Percentiles rank a stretch among this genome's conserved stretches.
phyloP scores from a whole-genome alignment of 2,888 invertebrate genomes.

The Enchytraeus crypticus region DNA sequence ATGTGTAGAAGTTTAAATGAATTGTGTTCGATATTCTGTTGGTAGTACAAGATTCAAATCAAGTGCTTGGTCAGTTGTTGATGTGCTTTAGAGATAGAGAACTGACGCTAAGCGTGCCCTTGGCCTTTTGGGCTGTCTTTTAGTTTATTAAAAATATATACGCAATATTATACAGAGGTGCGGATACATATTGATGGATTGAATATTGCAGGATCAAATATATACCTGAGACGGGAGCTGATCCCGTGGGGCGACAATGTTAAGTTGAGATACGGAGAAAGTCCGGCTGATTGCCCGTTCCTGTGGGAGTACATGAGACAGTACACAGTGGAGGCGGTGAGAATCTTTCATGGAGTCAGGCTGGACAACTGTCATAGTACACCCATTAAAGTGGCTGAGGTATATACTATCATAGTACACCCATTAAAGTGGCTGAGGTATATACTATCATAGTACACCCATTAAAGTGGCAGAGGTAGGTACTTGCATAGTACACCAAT shows the following conservation, averaged over 20 bases:
- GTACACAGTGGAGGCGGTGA: slow-evolving; percentile 80
- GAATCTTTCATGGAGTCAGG: slow-evolving; percentile 85
- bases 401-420: slow-evolving; percentile 77
- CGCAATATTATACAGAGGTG: too few species aligned
- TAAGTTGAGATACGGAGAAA: slow-evolving; percentile 64
- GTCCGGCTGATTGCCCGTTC: slow-evolving; percentile 79
- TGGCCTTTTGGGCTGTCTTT: too few species aligned
- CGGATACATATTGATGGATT: too few species aligned
- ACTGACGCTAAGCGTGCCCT: too few species aligned
- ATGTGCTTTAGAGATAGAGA: too few species aligned
- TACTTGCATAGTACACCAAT: not conserved
- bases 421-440: slow-evolving; percentile 75
- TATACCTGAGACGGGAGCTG: slow-evolving; percentile 83
- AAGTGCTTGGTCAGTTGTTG: too few species aligned
- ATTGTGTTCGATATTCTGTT: too few species aligned
- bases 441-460: slow-evolving; percentile 90
- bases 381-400: slow-evolving; percentile 78
- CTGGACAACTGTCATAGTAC: slow-evolving; percentile 98
- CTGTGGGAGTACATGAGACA: slow-evolving; percentile 84
- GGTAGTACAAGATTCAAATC: too few species aligned
- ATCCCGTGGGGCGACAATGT: slow-evolving; percentile 96
- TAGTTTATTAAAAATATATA: too few species aligned
- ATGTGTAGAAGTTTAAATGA: too few species aligned
- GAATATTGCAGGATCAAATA: slow-evolving; percentile 52
- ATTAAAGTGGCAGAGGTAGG: slow-evolving; percentile 70